Conservation (phyloP, 2,888 invertebrate genomes). For the Metellina segmentata region DNA sequence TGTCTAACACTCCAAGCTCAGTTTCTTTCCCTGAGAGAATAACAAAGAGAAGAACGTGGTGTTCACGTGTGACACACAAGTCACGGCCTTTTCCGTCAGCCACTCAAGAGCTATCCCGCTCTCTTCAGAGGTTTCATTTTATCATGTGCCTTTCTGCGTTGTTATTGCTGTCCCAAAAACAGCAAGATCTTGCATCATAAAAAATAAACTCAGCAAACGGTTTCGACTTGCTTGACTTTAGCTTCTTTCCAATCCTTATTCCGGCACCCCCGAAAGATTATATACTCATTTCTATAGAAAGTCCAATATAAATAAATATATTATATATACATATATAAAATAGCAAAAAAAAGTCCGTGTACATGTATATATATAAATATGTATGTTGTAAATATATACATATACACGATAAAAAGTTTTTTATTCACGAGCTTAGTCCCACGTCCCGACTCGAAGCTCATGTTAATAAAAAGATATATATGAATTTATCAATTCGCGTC, state of each 20-base stretch:
- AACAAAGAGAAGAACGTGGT: slow-evolving; percentile 42
- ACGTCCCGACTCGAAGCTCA: slow-evolving; percentile 71
- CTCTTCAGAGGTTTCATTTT: slow-evolving; percentile 76
- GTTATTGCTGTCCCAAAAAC: slow-evolving; percentile 74
- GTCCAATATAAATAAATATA: slow-evolving; percentile 66
- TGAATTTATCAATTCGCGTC: slow-evolving; percentile 50
- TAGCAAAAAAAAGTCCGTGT: slow-evolving; percentile 56
- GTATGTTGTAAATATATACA: slow-evolving; percentile 71
- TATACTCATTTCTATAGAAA: slow-evolving; percentile 73
- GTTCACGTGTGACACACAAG: slow-evolving; percentile 29
- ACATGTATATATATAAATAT: slow-evolving; percentile 72
- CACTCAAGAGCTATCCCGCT: slow-evolving; percentile 72
- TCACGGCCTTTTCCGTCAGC: slow-evolving; percentile 75
- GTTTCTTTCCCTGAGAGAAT: slow-evolving; percentile 60
- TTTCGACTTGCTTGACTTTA: slow-evolving; percentile 73
- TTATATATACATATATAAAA: slow-evolving; percentile 64
- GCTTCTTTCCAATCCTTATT: slow-evolving; percentile 73
- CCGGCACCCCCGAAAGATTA: slow-evolving; percentile 59
- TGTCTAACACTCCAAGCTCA: slow-evolving; percentile 76
- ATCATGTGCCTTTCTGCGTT: slow-evolving; percentile 77
- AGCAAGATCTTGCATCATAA: slow-evolving; percentile 75
- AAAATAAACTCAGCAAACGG: slow-evolving; percentile 74
- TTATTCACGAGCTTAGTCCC: slow-evolving; percentile 75
- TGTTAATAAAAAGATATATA: slow-evolving; percentile 60
- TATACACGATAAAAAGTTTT: slow-evolving; percentile 62